Base-by-base conservation (phyloP, 2,888 invertebrate genomes). In the Dinocampus coccinellae region DNA sequence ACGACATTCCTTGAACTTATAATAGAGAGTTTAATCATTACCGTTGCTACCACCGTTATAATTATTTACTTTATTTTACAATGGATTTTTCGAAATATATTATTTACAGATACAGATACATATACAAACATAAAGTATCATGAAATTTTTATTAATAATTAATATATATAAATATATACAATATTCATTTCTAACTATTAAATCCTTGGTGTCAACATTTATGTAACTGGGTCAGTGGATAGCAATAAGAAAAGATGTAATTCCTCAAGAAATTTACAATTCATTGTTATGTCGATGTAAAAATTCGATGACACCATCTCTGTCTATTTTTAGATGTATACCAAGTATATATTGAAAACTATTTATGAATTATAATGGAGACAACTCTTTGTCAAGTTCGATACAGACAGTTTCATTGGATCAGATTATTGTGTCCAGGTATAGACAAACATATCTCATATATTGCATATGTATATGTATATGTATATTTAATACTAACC, bases 391-490 rank as follows among this genome's bases (percentile, higher is more conserved):
- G 76, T 86, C 0, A 80, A 83, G 26, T 84, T 89, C 72, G 82
- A 83, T 63, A 77, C 80, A n/a, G 81, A 86, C 33, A 78, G 79
- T 24, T 89, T 89, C 0, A 83, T 90, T 63, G 90, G 90, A n/a
- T 89, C 89, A 9, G 90, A 89, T 29, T 90, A 89, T 79, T 88
- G 89, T 75, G 90, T 89, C 16, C 90, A 90, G 85, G 89, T 89
- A 75, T 64, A 20, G 11, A 53, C 22, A 1, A 53, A 7, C 22
- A 53, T 53, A 9, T 26, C 11, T 29, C n/a, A 57, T 29, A 57
- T 4, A 53, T 53, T 10, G 6, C 6, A 20, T 10, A 53, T 22
- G 22, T 20, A 16, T 53, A 22, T 39, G 16, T 53, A n/a, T n/a
- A n/a, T 53, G 52, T 0, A 39, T 2, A 33, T 42, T 42, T 11